Percentiles rank a stretch among this genome's conserved stretches.
Evolutionary conservation across 2,797 vertebrate species (phyloP).

Genomic region (Sarcoramphus papa): DNA sequence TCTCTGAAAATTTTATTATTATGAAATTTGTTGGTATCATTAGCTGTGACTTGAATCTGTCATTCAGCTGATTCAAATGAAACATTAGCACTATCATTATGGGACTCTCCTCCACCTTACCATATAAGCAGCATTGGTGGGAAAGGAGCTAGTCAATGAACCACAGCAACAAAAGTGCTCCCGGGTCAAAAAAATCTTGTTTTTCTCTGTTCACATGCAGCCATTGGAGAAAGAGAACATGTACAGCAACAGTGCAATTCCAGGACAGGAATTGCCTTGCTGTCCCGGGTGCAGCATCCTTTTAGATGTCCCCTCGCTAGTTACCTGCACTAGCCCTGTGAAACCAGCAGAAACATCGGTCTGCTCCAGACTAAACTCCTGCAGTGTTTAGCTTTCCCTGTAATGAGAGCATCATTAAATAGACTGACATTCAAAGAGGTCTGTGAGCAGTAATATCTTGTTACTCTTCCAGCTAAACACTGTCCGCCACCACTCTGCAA

Average conservation of each 20-base stretch:
- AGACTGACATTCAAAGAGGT: neutral
- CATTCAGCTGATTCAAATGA: neutral
- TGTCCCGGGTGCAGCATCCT: fast-evolving
- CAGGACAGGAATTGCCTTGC: neutral
- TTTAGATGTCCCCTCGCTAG: neutral
- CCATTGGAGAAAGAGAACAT: neutral
- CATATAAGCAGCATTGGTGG: neutral
- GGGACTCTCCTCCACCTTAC: neutral
- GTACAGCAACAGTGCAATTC: neutral
- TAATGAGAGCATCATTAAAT: neutral
- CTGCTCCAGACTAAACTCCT: neutral
- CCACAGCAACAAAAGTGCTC: neutral
- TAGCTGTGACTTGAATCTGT: neutral
- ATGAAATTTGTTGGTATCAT: neutral
- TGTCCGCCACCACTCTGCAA: neutral
- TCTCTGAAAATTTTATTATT: neutral
- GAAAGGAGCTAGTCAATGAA: neutral
- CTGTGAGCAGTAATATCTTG: neutral
- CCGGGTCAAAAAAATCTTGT: neutral
- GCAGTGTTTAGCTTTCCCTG: neutral
- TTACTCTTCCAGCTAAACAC: neutral
- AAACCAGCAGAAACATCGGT: neutral
- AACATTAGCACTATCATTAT: neutral
- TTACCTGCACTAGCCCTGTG: neutral
- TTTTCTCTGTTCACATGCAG: neutral